These are phyloP conservation scores for Thunnus albacares DNA, from an alignment of 2,797 vertebrate species.

Conservation along the genomic window DNA sequence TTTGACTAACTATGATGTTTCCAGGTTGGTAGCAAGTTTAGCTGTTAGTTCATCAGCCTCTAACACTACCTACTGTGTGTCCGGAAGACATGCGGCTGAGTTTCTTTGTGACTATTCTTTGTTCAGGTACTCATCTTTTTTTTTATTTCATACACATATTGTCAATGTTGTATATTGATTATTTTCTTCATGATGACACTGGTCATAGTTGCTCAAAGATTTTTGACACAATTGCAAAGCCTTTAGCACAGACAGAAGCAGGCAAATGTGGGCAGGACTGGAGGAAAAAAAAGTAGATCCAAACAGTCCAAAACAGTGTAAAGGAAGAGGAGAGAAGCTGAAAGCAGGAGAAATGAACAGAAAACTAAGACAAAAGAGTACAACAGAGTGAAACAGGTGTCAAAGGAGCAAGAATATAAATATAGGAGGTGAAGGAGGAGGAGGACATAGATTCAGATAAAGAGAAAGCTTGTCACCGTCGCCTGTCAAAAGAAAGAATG, in stretches of 20 bases:
- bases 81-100: too few relatives aligned
- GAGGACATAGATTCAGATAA: not conserved
- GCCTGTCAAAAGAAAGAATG: not conserved
- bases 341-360: not conserved
- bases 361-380: not conserved
- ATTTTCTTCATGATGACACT: not conserved
- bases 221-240: not conserved
- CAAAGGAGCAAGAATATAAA: not conserved
- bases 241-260: not conserved
- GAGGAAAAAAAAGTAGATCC: not conserved
- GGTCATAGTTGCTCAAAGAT: too few relatives aligned
- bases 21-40: not conserved
- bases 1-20: too few relatives aligned
- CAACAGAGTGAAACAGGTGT: not conserved
- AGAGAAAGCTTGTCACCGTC: not conserved
- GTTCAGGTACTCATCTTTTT: not conserved
- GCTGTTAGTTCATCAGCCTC: not conserved
- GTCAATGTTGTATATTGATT: too few relatives aligned
- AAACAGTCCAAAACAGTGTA: conserved; percentile 9
- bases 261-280: not conserved
- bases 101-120: too few relatives aligned
- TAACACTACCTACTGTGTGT: too few relatives aligned
- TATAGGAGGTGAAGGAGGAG: not conserved
- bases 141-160: not conserved
- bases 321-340: not conserved